Evolutionary conservation across 1,140 invertebrate species (phyloP).

Genomic region (Zaprionus nigranus): DNA sequence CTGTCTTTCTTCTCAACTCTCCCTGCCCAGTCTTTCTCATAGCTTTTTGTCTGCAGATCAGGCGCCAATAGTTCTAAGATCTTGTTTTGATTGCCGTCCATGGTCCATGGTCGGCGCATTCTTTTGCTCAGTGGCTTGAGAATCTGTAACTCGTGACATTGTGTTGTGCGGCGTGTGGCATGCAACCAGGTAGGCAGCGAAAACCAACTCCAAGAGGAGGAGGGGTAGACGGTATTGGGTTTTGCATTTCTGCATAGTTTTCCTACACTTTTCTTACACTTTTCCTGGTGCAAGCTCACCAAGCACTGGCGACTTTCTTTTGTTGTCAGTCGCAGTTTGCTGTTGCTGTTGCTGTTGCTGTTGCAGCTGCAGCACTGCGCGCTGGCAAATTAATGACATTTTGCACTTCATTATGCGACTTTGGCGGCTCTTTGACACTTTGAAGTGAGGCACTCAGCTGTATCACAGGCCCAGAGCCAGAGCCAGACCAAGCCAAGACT

Average conservation of each 20-base stretch:
- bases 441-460: constrained; percentile 81
- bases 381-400: constrained; percentile 81
- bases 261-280: constrained; percentile 62
- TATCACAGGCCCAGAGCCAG: constrained; percentile 25
- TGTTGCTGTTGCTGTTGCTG: too few species aligned
- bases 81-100: constrained; percentile 76
- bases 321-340: constrained; percentile 47
- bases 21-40: neutral
- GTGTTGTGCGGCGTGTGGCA: constrained; percentile 47
- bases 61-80: constrained; percentile 83
- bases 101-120: constrained; percentile 57
- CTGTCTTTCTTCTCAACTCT: neutral
- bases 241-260: constrained; percentile 79
- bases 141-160: constrained; percentile 80
- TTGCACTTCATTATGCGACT: constrained; percentile 82
- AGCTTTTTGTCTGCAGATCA: constrained; percentile 45
- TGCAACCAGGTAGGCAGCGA: constrained; percentile 16
- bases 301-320: constrained; percentile 67
- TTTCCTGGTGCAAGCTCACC: constrained; percentile 26
- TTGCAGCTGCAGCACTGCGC: constrained; percentile 55
- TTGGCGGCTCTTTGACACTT: constrained; percentile 81
- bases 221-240: constrained; percentile 24
- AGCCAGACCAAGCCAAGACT: neutral
- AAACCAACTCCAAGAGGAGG: neutral
- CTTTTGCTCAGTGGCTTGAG: constrained; percentile 77